These are phyloP conservation scores for Dynastes tityus DNA, from an alignment of 2,888 invertebrate genomes.

Conservation along the genomic window DNA sequence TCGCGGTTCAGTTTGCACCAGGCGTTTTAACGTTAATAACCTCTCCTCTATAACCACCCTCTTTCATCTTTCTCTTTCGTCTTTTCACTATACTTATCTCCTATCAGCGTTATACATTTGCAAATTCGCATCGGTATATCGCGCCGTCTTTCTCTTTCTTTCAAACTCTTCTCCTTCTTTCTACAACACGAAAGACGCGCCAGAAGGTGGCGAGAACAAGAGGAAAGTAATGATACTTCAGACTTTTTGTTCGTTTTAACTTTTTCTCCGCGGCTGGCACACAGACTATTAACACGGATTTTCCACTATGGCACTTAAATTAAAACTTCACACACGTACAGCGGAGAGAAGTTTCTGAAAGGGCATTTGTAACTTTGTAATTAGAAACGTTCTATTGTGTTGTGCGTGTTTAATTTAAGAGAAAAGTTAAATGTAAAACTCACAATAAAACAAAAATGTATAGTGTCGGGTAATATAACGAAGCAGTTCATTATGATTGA, in stretches of 20 bases:
- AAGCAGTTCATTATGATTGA: too few relatives aligned
- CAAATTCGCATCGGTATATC: conserved; percentile 31
- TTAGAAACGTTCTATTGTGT: conserved; percentile 13
- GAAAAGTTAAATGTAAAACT: neutral
- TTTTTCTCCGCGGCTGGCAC: conserved; percentile 22
- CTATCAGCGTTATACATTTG: conserved; percentile 26
- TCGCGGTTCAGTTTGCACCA: conserved; percentile 62
- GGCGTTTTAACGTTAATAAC: conserved; percentile 58
- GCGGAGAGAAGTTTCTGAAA: neutral
- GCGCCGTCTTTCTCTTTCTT: neutral
- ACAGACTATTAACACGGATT: conserved; percentile 34
- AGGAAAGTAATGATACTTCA: conserved; percentile 34
- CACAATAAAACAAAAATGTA: neutral
- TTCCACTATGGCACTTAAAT: conserved; percentile 38
- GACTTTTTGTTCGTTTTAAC: conserved; percentile 31
- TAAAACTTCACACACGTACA: conserved; percentile 30
- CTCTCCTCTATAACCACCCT: conserved; percentile 48
- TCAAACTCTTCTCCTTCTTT: neutral
- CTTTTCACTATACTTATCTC: conserved; percentile 19
- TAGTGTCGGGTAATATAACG: too few relatives aligned
- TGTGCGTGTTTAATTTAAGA: conserved; percentile 6
- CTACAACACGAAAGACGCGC: conserved; percentile 11
- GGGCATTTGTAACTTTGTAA: conserved; percentile 19
- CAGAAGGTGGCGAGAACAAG: conserved; percentile 12
- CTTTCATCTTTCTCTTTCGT: conserved; percentile 22